phyloP scores from a whole-genome alignment of 2,797 vertebrate genomes.

The Crax fasciolata region DNA sequence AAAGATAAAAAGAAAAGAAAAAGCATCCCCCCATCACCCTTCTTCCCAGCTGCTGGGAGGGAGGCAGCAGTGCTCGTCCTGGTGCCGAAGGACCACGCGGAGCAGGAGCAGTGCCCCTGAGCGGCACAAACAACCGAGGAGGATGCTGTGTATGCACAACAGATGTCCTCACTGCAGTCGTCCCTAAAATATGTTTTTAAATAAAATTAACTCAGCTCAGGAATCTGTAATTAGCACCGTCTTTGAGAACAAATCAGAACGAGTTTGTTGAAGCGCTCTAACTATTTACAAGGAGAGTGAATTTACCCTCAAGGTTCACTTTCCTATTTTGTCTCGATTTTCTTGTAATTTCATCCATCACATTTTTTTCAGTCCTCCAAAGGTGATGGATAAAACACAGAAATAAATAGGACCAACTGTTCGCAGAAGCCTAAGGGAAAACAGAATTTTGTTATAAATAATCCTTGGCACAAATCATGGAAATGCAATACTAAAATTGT shows the following conservation, averaged over 20 bases:
- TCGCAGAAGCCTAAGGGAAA: slow-evolving; percentile 71
- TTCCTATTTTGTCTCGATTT: slow-evolving; percentile 76
- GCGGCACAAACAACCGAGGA: background rate
- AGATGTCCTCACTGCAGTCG: slow-evolving; percentile 28
- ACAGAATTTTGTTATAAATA: slow-evolving; percentile 77
- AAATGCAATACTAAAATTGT: slow-evolving; percentile 77
- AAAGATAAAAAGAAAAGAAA: background rate
- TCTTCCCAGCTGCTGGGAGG: background rate
- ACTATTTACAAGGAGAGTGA: slow-evolving; percentile 52
- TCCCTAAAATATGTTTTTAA: slow-evolving; percentile 58
- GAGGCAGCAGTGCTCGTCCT: background rate
- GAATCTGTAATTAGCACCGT: slow-evolving; percentile 68
- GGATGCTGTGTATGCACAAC: background rate
- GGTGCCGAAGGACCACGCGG: background rate
- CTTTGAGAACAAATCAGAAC: slow-evolving; percentile 57
- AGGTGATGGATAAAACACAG: slow-evolving; percentile 78
- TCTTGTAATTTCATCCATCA: slow-evolving; percentile 72
- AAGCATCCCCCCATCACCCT: background rate
- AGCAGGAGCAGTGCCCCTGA: background rate
- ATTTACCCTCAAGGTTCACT: slow-evolving; percentile 64
- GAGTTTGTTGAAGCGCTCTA: slow-evolving; percentile 49
- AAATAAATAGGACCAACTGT: slow-evolving; percentile 77
- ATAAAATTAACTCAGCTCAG: slow-evolving; percentile 62
- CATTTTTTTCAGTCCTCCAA: slow-evolving; percentile 57
- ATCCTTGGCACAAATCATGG: slow-evolving; percentile 71